A percentile compares a stretch with the other conserved stretches of the same genome.
Conservation (phyloP, 2,888 invertebrate genomes). For the Hydraecia micacea region DNA sequence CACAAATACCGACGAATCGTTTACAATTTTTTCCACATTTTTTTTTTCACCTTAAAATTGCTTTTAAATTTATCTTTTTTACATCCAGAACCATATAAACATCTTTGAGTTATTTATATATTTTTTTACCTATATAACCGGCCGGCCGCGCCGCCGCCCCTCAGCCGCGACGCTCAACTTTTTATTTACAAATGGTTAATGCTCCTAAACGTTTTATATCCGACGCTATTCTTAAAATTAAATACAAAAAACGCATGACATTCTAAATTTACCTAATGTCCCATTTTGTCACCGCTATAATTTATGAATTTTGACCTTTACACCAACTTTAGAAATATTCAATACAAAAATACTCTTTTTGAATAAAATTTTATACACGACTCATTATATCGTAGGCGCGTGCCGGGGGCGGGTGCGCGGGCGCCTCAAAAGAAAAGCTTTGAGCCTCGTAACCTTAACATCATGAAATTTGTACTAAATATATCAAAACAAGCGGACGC, state of each 20-base stretch:
- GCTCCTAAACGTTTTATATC: constrained; percentile 92
- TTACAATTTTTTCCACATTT: constrained; percentile 82
- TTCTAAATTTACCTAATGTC: constrained; percentile 89
- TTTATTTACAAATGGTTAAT: constrained; percentile 93
- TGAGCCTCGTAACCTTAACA: constrained; percentile 90
- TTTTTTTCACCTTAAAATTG: constrained; percentile 83
- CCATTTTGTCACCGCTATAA: constrained; percentile 89
- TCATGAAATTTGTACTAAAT: constrained; percentile 91
- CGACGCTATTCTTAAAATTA: constrained; percentile 91
- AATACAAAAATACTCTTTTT: constrained; percentile 91
- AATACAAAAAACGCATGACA: constrained; percentile 91
- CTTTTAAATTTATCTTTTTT: constrained; percentile 88
- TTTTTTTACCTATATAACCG: constrained; percentile 90
- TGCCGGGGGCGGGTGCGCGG: constrained; percentile 78
- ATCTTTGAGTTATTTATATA: constrained; percentile 90
- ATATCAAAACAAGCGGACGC: constrained; percentile 89
- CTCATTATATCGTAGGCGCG: constrained; percentile 83
- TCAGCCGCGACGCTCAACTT: constrained; percentile 80
- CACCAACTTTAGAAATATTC: constrained; percentile 91
- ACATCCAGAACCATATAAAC: constrained; percentile 91
- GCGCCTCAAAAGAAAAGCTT: constrained; percentile 89
- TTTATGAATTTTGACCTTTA: constrained; percentile 91
- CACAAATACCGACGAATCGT: constrained; percentile 89
- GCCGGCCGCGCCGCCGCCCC: constrained; percentile 80
- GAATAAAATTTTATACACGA: constrained; percentile 91